Evolutionary conservation across 2,888 invertebrate species (phyloP), one percentile per base, ranked within the genome.

Genomic region (Drosophila melanosoma): DNA sequence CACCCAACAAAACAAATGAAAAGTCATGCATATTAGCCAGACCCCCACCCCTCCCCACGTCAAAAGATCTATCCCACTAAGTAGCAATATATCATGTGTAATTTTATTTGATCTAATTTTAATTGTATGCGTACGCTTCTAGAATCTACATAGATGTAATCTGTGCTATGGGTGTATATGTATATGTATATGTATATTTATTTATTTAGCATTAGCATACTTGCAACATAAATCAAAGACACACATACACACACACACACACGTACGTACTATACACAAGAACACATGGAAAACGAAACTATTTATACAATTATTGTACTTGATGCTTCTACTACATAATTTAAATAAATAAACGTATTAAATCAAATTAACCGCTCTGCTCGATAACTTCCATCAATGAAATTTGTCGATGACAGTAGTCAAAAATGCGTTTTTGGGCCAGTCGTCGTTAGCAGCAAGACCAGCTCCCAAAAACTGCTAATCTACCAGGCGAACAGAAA

Each of bases 301-400:
- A 84, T 84, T 84, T 84, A 84, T 84, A 85, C 64, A 62, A 82
- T 76, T 78, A 85, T 62, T 85, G 84, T 85, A 87, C 84, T 87
- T 87, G 85, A 85, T 87, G 87, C 84, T 85, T 85, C 82, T 74
- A 87, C 87, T 87, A 85, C 72, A 75, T 84, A 84, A 84, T 65
- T 72, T 51, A 71, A 77, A 81, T 69, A 71, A 68, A 69, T 53
- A 73, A 77, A 75, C 60, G 59, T 69, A 79, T 68, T 70, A 63
- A 76, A 57, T 40, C 17, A 45, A 53, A 11, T 35, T 42, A 42
- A 11, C 20, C 5, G 2, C 6, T n/a, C 29, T 12, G 26, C 38
- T 8, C 26, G 38, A 52, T 15, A 42, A 8, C 11, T 32, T 54
- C 32, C 40, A 48, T 6, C 57, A 35, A 26, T n/a, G 20, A 17